Evolutionary conservation across 2,888 invertebrate genomes (phyloP), one percentile per base, ranked within the genome.

Genomic region (Gibbula magus): DNA sequence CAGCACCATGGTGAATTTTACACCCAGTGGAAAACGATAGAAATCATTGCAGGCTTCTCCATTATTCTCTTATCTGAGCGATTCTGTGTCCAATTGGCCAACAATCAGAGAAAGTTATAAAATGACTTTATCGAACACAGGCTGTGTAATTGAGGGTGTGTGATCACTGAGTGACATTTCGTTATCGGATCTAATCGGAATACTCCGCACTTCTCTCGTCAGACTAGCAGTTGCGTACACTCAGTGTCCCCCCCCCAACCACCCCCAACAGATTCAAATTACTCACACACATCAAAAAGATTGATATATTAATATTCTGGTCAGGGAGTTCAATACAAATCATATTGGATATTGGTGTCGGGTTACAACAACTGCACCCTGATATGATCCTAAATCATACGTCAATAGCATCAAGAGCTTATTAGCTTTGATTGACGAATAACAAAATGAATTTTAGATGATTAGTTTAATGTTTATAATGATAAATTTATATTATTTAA

Each of bases 1-100:
- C 29, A 25, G 25, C 61, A 29, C 61, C 61, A 61, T 61, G 61
- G 61, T 61, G 61, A 61, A 61, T 61, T 61, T 61, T 61, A 61
- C 61, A 61, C 29, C 29, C 29, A 25, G 0, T 20, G 22, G 61
- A 61, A 61, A 61, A 29, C 29, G 25, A 29, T 61, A 61, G 61
- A 61, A 61, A 29, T 61, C 29, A 61, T 29, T 25, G 61, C 29
- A 22, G n/a, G 25, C n/a, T 25, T 29, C 29, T 25, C 25, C 29
- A 61, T 22, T 25, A 61, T 61, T 29, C 25, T 61, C 29, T 29
- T 61, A 25, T 29, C 22, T 2, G 61, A 22, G 25, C 7, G 61
- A 61, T 61, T 61, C 22, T 25, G 25, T 61, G 29, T 61, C 61
- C 25, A 29, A 29, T 61, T 29, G 29, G 61, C 61, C 61, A 25